Conservation (phyloP, 1,140 invertebrate genomes). For the Drosophila elegans region DNA sequence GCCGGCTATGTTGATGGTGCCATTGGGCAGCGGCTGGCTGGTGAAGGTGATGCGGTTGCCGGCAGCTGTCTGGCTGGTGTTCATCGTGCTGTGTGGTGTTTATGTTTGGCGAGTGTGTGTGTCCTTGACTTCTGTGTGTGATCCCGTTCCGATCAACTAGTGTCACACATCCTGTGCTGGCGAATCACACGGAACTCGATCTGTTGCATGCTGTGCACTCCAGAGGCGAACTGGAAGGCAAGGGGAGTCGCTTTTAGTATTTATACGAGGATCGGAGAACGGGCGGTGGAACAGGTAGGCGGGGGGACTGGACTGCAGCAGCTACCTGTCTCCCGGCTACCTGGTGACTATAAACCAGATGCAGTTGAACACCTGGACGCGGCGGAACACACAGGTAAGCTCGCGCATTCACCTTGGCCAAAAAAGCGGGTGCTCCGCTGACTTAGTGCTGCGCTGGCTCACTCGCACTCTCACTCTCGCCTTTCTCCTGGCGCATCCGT, state of each 20-base stretch:
- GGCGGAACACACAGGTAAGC: conserved; percentile 21
- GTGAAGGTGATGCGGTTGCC: conserved; percentile 85
- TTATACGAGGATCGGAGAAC: conserved; percentile 20
- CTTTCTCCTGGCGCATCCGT: conserved; percentile 34
- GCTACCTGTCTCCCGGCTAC: conserved; percentile 35
- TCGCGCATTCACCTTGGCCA: conserved; percentile 69
- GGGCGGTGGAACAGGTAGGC: conserved; percentile 10
- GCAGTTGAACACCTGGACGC: conserved; percentile 19
- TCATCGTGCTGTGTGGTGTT: conserved; percentile 59
- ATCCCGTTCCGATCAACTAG: conserved; percentile 55
- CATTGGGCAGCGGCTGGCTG: conserved; percentile 87
- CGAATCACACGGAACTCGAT: conserved; percentile 44
- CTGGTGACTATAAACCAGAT: conserved; percentile 46
- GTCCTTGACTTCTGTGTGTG: conserved; percentile 15
- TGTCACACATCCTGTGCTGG: conserved; percentile 65
- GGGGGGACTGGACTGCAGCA: not conserved
- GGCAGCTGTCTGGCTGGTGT: conserved; percentile 73
- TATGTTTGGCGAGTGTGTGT: conserved; percentile 28
- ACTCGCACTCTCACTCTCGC: conserved; percentile 25
- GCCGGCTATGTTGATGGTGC: conserved; percentile 85
- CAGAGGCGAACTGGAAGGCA: conserved; percentile 58
- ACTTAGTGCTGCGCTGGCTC: conserved; percentile 69
- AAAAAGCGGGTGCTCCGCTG: conserved; percentile 68
- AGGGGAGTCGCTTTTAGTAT: conserved; percentile 40
- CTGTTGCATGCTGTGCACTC: conserved; percentile 58